These are phyloP conservation scores for Xylocampa areola DNA, from an alignment of 2,888 invertebrate species.

Conservation along the genomic window DNA sequence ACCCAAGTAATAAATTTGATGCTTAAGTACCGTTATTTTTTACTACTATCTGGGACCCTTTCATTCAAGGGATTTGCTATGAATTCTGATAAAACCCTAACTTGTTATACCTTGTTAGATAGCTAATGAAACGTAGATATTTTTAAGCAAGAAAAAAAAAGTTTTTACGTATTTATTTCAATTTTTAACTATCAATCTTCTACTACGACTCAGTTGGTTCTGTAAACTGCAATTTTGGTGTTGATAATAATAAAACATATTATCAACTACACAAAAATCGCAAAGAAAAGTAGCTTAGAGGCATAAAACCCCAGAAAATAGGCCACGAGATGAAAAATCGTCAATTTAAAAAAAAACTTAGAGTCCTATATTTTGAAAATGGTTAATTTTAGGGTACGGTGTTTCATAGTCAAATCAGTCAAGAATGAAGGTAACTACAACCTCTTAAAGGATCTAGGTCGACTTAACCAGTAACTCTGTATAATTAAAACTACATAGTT, in stretches of 20 bases:
- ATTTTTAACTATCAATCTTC: neutral
- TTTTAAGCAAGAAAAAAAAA: neutral
- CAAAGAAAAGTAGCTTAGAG: neutral
- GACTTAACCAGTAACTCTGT: constrained; percentile 13
- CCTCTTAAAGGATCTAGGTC: constrained; percentile 6
- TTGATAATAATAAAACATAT: neutral
- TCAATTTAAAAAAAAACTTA: neutral
- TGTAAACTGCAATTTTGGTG: neutral
- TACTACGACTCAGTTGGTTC: constrained; percentile 1
- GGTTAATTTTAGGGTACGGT: constrained; percentile 1
- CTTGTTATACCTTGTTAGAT: constrained; percentile 2
- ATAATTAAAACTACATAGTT: no score
- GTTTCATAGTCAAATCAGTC: constrained; percentile 3
- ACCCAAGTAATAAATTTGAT: constrained; percentile 3
- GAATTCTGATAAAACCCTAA: constrained; percentile 1
- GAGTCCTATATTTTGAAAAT: neutral
- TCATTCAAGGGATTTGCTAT: neutral
- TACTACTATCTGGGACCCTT: neutral
- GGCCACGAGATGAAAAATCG: constrained; percentile 1
- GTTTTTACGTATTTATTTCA: neutral
- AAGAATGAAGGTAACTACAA: constrained; percentile 1
- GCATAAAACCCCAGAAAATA: neutral
- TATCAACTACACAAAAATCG: neutral
- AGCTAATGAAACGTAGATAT: neutral
- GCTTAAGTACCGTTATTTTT: neutral